Evolutionary conservation across 2,113 vertebrate genomes (phyloP), one percentile per base, ranked within the genome.

Genomic region (Cyanoderma ruficeps): DNA sequence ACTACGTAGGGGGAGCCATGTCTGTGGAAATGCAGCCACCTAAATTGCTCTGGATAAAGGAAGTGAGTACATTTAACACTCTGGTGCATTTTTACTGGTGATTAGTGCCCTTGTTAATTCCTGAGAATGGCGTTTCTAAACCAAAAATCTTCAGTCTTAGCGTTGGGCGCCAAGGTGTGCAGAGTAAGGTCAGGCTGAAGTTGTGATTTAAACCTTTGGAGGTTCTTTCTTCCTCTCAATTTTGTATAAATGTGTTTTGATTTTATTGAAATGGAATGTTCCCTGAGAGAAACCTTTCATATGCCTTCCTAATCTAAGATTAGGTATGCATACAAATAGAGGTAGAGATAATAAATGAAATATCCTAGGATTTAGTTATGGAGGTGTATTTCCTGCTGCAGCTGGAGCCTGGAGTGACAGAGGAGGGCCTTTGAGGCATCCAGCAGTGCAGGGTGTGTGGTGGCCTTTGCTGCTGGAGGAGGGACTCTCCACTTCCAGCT

Each of bases 21-120:
- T 99, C 99, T 56, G 99, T 98, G 75, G 99, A 99, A 96, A 99
- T 99, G 99, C 99, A 99, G 95, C 99, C 99, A 9, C 99, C 99
- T 2, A 99, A 99, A 94, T 97, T 99, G 67, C 98, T 99, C 65
- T 99, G 99, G 99, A 96, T 99, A 39, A 99, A 99, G 97, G 99
- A 99, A 98, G 99, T 99, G 94, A 98, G 97, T 96, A 55, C 41
- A 22, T 56, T 44, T 68, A 63, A 83, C 33, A 42, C 11, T 7
- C 7, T 41, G 30, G 27, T 41, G 60, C 11, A 7, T 55, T 95
- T 94, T 76, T 63, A 33, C 18, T 53, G 8, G 25, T 39, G 21
- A 42, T 74, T 79, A 72, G 60, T 79, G 27, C 13, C 22, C 42
- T 87, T 70, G 27, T 59, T 75, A 16, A 33, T 61, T 79, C 70